These are phyloP conservation scores for Macropodus opercularis DNA, from an alignment of 2,797 vertebrate species.

Conservation along the genomic window DNA sequence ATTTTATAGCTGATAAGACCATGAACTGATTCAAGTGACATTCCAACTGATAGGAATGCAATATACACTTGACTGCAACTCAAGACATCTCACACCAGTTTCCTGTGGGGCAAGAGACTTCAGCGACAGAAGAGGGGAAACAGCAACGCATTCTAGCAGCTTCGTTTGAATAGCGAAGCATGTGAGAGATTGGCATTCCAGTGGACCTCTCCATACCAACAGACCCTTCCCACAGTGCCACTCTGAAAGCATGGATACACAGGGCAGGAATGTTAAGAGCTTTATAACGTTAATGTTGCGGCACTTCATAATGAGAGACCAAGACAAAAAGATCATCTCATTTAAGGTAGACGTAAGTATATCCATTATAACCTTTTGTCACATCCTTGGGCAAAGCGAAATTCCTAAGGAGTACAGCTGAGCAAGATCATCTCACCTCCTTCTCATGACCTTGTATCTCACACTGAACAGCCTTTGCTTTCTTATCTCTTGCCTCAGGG, in stretches of 20 bases:
- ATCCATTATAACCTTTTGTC: not conserved
- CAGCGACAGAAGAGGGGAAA: slow-evolving; percentile 27
- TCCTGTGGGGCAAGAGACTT: slow-evolving; percentile 37
- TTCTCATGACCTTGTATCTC: slow-evolving; percentile 46
- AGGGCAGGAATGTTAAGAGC: slow-evolving; percentile 57
- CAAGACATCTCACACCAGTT: slow-evolving; percentile 48
- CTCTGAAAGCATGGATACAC: slow-evolving; percentile 64
- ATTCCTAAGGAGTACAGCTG: slow-evolving; percentile 1
- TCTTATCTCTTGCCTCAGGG: slow-evolving; percentile 44
- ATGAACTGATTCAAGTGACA: slow-evolving; percentile 24
- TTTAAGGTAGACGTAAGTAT: slow-evolving; percentile 5
- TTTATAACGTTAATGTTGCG: slow-evolving; percentile 43
- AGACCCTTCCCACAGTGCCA: slow-evolving; percentile 45
- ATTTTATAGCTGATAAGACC: slow-evolving; percentile 13
- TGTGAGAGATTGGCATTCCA: slow-evolving; percentile 77
- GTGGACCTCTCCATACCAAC: slow-evolving; percentile 69
- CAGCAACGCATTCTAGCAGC: slow-evolving; percentile 8
- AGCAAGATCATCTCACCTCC: slow-evolving; percentile 18
- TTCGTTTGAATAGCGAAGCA: slow-evolving; percentile 65
- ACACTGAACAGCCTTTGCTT: slow-evolving; percentile 36
- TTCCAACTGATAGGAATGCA: slow-evolving; percentile 38
- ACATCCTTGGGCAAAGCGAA: slow-evolving; percentile 11
- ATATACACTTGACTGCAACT: slow-evolving; percentile 46
- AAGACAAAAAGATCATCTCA: slow-evolving; percentile 1
- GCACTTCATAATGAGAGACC: slow-evolving; percentile 22